phyloP scores from a whole-genome alignment of 2,113 vertebrate species.

The Campylorhamphus procurvoides region DNA sequence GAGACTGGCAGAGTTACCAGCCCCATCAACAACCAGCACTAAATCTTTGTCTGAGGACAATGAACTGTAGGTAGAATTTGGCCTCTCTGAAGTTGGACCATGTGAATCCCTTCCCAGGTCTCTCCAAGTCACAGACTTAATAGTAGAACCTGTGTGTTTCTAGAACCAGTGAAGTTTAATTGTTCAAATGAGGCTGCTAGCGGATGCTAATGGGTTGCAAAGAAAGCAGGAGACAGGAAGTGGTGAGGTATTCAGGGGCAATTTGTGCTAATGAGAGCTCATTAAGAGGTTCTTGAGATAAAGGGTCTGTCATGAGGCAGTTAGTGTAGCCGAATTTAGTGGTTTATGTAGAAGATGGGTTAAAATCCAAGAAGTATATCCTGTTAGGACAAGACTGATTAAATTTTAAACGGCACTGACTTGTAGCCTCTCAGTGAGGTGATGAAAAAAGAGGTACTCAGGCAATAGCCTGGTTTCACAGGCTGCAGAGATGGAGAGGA shows the following conservation, averaged over 20 bases:
- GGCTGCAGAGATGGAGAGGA: background rate
- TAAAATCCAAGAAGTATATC: conserved; percentile 22
- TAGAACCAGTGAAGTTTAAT: conserved; percentile 9
- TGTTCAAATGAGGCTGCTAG: background rate
- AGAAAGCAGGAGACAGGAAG: conserved; percentile 44
- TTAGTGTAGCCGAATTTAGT: conserved; percentile 18
- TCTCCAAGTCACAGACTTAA: background rate
- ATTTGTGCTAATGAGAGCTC: conserved; percentile 53
- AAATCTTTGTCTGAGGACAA: background rate
- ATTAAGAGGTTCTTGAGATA: conserved; percentile 36
- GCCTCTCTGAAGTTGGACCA: background rate
- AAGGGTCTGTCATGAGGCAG: background rate
- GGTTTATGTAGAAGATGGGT: conserved; percentile 1
- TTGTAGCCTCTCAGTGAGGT: background rate
- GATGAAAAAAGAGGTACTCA: background rate
- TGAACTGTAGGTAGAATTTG: background rate
- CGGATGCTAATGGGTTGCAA: conserved; percentile 30
- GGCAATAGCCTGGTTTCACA: background rate
- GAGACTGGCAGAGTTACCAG: background rate
- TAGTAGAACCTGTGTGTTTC: background rate
- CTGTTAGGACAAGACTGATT: background rate
- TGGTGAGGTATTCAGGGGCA: conserved; percentile 10
- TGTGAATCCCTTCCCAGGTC: background rate
- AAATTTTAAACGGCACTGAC: conserved; percentile 34
- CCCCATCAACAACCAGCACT: background rate